A percentile compares a stretch with the other conserved stretches of the same genome.
Evolutionary conservation across 2,797 vertebrate species (phyloP).

Genomic region (Sylvilagus floridanus): DNA sequence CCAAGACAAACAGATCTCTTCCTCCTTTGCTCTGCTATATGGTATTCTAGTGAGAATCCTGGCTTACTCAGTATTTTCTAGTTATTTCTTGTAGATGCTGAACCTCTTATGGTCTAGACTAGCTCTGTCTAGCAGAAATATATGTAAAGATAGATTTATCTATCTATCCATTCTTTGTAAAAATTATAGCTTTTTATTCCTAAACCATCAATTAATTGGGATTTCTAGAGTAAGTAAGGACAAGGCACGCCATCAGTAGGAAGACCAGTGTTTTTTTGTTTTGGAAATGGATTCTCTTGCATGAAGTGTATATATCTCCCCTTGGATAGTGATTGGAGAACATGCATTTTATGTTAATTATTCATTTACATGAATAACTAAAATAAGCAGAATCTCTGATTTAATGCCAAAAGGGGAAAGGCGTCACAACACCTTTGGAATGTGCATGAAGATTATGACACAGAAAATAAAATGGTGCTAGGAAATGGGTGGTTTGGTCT

Average conservation of each 20-base stretch:
- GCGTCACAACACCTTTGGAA: background rate
- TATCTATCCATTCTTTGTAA: background rate
- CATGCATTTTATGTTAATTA: constrained; percentile 31
- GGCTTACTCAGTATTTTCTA: background rate
- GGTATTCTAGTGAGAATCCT: background rate
- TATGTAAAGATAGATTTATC: background rate
- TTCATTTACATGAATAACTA: constrained; percentile 30
- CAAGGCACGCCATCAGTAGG: background rate
- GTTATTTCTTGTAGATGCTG: background rate
- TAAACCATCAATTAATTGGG: background rate
- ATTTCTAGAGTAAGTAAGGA: constrained; percentile 49
- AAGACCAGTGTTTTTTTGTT: background rate
- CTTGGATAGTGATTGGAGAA: background rate
- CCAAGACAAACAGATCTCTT: background rate
- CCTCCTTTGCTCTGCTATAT: background rate
- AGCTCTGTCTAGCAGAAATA: background rate
- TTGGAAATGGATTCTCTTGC: constrained; percentile 41
- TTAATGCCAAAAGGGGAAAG: background rate
- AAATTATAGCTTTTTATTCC: background rate
- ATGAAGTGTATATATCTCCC: background rate
- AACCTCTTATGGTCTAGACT: background rate
- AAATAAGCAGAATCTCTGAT: constrained; percentile 44
- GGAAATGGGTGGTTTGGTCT: background rate
- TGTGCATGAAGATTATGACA: background rate
- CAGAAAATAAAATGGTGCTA: background rate